Evolutionary conservation across 2,888 invertebrate species (phyloP), one percentile per base, ranked within the genome.

Genomic region (Agrochola macilenta): DNA sequence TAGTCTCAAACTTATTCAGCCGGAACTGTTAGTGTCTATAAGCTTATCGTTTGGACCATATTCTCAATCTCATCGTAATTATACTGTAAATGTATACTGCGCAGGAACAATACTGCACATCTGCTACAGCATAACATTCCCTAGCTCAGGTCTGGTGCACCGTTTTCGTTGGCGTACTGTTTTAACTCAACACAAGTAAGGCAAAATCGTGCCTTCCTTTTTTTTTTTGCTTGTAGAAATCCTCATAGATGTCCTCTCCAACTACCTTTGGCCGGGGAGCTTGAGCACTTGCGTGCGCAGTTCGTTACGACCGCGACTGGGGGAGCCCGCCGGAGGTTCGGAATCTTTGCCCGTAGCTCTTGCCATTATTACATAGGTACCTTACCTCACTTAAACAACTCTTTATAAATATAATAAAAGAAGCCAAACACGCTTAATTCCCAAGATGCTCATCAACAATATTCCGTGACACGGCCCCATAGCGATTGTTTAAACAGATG

Each of bases 401-500:
- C 5, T 30, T 54, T 3, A 63, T 8, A 43, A 60, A 57, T 54
- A 63, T 26, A 69, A 26, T 69, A 39, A 54, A 61, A 68, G 52
- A 61, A 30, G 52, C 17, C 35, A 57, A 52, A 65, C 60, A 68
- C 57, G 72, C 17, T 69, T 68, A 77, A 65, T 74, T 69, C 69
- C 58, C 43, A 81, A 77, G 76, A 70, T 39, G 35, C 60, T 63
- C 75, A 69, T 76, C 69, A 78, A 64, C 46, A 74, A 75, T 77
- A 85, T 77, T 74, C 63, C 71, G 71, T 78, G 87, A 77, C 71
- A 78, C 52, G 72, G 52, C 63, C 57, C 49, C 60, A 73, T 66
- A 74, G n/a, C 85, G 68, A 79, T 78, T 88, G 86, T 88, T 88
- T 88, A 46, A 76, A 81, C 88, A 88, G 89, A 87, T 89, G 87